Evolutionary conservation across 2,888 invertebrate genomes (phyloP), one percentile per base, ranked within the genome.

Genomic region (Ormyrus rosae): DNA sequence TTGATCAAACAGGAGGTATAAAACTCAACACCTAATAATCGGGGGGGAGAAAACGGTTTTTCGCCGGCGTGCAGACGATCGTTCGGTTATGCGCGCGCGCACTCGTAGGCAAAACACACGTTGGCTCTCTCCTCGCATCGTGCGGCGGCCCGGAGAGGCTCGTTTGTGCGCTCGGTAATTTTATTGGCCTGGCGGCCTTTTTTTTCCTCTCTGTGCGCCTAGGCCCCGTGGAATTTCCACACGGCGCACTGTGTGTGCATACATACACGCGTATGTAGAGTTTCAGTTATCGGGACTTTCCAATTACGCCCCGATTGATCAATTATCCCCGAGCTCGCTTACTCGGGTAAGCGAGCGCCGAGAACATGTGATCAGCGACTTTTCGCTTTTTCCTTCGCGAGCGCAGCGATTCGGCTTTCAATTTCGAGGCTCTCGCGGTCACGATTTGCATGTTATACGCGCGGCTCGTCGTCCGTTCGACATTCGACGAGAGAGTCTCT

Each of bases 281-380:
- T 75, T 78, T 50, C 78, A 63, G 67, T 70, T 78, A 78, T 78
- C 74, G 65, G 50, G 8, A 67, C 65, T 71, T 77, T 75, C 58
- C 81, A 81, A 81, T 81, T 81, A 71, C 55, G 71, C 67, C 55
- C 34, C 50, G 46, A 81, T 81, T 68, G 78, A 78, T 81, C 78
- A 78, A 81, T 81, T 78, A 71, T 75, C 78, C 78, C 61, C n/a
- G n/a, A 45, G 45, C 53, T 56, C 56, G 13, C 19, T 48, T 34
- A 34, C 34, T 34, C 6, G 19, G 45, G 34, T 34, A 50, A 58
- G 55, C 53, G 8, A 61, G 46, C 10, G 13, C 11, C 51, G 10
- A 46, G 10, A 46, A 11, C 48, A 34, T 60, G 55, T 63, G 76
- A 76, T 80, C 63, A 78, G 51, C 53, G 64, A 50, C 34, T 72